These are phyloP conservation scores for Standfussiana lucernea DNA, from an alignment of 2,888 invertebrate species.

Conservation along the genomic window DNA sequence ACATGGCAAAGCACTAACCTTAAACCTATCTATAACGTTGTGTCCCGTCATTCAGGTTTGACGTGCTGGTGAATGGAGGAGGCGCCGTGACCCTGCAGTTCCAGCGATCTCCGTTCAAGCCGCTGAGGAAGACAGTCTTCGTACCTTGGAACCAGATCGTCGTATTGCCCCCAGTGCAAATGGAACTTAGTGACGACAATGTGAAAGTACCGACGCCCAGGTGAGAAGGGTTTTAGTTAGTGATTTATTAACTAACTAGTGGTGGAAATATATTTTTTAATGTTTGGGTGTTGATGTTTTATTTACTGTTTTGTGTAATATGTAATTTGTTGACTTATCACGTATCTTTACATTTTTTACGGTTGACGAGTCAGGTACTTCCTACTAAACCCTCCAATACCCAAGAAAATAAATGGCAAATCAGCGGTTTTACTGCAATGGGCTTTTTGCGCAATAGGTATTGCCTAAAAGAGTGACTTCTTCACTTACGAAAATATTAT, in stretches of 20 bases:
- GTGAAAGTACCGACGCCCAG: slow-evolving; percentile 89
- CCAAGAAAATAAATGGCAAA: background rate
- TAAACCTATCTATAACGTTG: slow-evolving; percentile 24
- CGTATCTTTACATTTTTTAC: too few species aligned
- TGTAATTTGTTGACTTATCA: background rate
- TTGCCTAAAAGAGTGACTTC: background rate
- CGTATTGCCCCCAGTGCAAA: slow-evolving; percentile 96
- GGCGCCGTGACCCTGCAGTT: slow-evolving; percentile 99
- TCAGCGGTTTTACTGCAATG: background rate
- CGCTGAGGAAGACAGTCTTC: slow-evolving; percentile 96
- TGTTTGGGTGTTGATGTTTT: slow-evolving; percentile 35
- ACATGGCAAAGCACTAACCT: background rate
- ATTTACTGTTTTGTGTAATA: slow-evolving; percentile 13
- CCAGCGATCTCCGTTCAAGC: slow-evolving; percentile 98
- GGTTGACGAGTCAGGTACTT: background rate
- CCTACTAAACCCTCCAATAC: background rate
- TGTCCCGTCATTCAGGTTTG: slow-evolving; percentile 94
- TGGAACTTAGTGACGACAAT: slow-evolving; percentile 95
- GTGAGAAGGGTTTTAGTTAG: slow-evolving; percentile 69
- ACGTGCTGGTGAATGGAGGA: slow-evolving; percentile 99
- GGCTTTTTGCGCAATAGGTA: background rate
- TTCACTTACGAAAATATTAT: background rate
- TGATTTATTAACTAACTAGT: slow-evolving; percentile 7
- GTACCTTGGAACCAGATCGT: slow-evolving; percentile 99
- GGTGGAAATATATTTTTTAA: slow-evolving; percentile 37